These are phyloP conservation scores for Branchipolynoe longqiensis DNA, from an alignment of 2,888 invertebrate genomes.

Conservation along the genomic window DNA sequence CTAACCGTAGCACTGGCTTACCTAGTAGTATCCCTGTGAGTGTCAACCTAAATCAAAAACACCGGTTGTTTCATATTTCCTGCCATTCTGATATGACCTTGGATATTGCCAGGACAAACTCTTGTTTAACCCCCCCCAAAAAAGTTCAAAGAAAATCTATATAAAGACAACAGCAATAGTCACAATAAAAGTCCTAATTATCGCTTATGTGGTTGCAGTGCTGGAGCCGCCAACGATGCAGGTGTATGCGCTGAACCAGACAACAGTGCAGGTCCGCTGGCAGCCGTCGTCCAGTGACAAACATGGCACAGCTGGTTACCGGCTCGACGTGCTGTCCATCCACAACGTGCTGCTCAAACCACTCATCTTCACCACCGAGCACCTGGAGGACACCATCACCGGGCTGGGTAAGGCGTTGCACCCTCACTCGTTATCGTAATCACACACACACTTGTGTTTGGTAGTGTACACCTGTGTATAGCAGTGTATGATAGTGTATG, in stretches of 20 bases:
- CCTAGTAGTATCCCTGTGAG: no score
- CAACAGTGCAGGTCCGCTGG: conserved; percentile 11
- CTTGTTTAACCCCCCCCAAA: no score
- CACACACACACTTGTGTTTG: not conserved
- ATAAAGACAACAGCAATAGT: no score
- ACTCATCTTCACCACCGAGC: not conserved
- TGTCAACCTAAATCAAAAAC: no score
- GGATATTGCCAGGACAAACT: no score
- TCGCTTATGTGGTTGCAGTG: not conserved
- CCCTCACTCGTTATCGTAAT: not conserved
- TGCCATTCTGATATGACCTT: no score
- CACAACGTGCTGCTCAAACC: not conserved
- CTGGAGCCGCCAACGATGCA: conserved; percentile 32
- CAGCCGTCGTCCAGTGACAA: not conserved
- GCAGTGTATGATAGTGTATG: no score
- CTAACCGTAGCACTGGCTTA: no score
- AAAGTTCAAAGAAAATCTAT: no score
- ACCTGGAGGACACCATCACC: conserved; percentile 33
- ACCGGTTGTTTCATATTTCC: no score
- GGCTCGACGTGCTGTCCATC: conserved; percentile 3
- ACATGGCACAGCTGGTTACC: conserved; percentile 7
- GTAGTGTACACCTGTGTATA: not conserved
- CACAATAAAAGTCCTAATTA: no score
- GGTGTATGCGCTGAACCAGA: conserved; percentile 34
- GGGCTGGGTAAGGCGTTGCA: conserved; percentile 13